Conservation (phyloP, 2,888 invertebrate genomes). For the Magallana nippona region DNA sequence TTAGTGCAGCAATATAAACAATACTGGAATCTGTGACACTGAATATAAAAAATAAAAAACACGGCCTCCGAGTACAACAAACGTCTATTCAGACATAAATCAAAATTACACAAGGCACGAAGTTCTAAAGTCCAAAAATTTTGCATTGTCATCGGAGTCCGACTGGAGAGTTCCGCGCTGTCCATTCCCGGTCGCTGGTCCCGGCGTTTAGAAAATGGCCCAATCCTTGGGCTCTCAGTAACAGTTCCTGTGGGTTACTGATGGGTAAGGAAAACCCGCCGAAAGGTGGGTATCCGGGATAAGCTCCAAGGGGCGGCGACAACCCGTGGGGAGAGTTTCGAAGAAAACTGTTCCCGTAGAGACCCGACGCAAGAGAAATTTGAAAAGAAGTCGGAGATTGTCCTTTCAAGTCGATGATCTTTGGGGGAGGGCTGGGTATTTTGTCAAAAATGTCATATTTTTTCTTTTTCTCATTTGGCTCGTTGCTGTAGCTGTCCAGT, state of each 20-base stretch:
- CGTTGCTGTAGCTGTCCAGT: conserved; percentile 27
- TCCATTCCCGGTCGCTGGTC: conserved; percentile 35
- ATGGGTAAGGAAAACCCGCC: conserved; percentile 40
- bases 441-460: conserved; percentile 75
- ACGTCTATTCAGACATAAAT: neutral
- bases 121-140: neutral
- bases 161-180: neutral
- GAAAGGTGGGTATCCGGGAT: conserved; percentile 35
- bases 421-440: conserved; percentile 77
- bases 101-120: neutral
- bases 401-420: conserved; percentile 73
- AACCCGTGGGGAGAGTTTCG: conserved; percentile 36
- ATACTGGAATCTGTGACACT: conserved; percentile 22
- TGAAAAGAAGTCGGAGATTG: conserved; percentile 64
- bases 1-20: conserved; percentile 20
- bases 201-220: conserved; percentile 21
- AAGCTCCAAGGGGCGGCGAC: conserved; percentile 36
- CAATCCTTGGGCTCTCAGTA: conserved; percentile 27
- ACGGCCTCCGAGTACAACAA: conserved; percentile 18
- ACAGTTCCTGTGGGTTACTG: conserved; percentile 21
- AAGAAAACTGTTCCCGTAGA: conserved; percentile 56
- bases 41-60: conserved; percentile 1
- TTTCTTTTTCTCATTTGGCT: conserved; percentile 56
- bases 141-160: neutral
- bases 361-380: conserved; percentile 62